These are phyloP conservation scores for Chrysogorgia sp. DNA, from an alignment of 92 coral and sea anemone genomes.

Conservation along the genomic window DNA sequence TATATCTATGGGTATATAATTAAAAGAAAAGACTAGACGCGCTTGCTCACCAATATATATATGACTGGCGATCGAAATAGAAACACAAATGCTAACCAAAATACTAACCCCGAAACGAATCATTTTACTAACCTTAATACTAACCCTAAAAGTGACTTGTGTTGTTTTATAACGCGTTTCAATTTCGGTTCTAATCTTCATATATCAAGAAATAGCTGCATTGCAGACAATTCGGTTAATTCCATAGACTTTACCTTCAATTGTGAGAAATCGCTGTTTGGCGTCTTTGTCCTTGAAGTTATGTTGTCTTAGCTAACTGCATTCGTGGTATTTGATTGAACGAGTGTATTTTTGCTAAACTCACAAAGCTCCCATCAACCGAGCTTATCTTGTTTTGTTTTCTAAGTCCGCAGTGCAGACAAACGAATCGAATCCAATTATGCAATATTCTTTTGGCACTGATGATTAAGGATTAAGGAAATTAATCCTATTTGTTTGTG, in stretches of 20 bases:
- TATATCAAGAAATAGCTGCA: no score
- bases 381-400: neutral
- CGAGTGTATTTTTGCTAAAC: neutral
- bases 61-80: no score
- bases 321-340: neutral
- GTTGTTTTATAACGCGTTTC: no score
- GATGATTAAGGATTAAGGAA: constrained; percentile 28
- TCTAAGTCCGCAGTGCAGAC: constrained; percentile 34
- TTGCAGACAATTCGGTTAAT: no score
- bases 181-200: no score
- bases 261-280: neutral
- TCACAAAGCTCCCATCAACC: neutral
- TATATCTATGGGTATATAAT: constrained; percentile 4
- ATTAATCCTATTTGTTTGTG: constrained; percentile 40
- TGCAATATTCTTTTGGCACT: constrained; percentile 25
- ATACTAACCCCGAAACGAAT: no score
- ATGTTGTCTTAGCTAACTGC: neutral
- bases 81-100: no score
- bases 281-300: neutral
- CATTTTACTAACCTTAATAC: no score
- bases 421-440: constrained; percentile 33
- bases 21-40: neutral
- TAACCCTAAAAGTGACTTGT: no score
- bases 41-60: no score
- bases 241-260: no score